Evolutionary conservation across 2,888 invertebrate species (phyloP).

Genomic region (Mesoligia furuncula): DNA sequence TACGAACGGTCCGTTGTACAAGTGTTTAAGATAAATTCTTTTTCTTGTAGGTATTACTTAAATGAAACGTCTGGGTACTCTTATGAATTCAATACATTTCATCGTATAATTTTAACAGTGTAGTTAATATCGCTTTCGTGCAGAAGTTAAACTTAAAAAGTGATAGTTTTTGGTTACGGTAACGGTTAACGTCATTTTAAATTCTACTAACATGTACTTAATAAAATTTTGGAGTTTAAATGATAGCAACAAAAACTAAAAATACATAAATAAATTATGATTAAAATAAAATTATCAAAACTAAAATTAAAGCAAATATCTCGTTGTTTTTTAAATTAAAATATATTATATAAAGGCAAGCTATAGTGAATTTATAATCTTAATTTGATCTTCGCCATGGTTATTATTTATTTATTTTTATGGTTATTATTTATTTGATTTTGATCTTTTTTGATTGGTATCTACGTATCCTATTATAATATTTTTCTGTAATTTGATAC

Average conservation of each 20-base stretch:
- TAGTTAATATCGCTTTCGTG: neutral
- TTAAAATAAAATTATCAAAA: neutral
- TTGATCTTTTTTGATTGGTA: neutral
- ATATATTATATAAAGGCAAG: neutral
- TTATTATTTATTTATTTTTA: neutral
- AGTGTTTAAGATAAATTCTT: slow-evolving; percentile 1
- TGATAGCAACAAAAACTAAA: neutral
- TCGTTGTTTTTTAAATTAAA: neutral
- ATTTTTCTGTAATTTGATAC: neutral
- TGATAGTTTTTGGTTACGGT: neutral
- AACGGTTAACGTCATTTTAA: neutral
- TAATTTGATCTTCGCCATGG: slow-evolving; percentile 1
- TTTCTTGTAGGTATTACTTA: neutral
- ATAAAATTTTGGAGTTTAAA: slow-evolving; percentile 1
- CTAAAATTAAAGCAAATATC: neutral
- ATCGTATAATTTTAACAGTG: neutral
- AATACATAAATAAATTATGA: neutral
- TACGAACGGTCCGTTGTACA: neutral
- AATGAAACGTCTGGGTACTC: neutral
- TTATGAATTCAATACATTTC: neutral
- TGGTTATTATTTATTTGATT: no score
- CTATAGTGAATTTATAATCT: neutral
- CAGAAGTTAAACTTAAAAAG: neutral
- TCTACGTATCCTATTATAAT: neutral
- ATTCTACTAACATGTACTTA: neutral